These are phyloP conservation scores for Cartodere bifasciata DNA, from an alignment of 2,888 invertebrate species.

Conservation along the genomic window DNA sequence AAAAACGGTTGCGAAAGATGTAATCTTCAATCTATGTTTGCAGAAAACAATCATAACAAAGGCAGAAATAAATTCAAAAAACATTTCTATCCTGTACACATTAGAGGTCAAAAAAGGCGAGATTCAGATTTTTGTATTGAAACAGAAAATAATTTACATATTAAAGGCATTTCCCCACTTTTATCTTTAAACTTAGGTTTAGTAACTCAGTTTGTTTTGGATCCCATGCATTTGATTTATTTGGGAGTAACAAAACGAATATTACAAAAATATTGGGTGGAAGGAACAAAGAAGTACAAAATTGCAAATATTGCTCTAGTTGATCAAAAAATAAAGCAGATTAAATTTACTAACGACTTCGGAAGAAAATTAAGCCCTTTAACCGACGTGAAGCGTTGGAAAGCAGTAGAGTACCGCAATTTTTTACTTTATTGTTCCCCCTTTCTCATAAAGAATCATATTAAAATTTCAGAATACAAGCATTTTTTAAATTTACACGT, in stretches of 20 bases:
- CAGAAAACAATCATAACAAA: too few relatives aligned
- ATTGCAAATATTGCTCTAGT: neutral
- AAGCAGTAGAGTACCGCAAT: constrained; percentile 5
- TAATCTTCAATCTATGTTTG: constrained; percentile 3
- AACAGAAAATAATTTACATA: constrained; percentile 4
- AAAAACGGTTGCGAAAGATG: constrained; percentile 11
- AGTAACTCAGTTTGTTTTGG: constrained; percentile 12
- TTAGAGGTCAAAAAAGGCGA: constrained; percentile 2
- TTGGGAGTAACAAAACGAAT: constrained; percentile 13
- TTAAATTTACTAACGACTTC: constrained; percentile 6
- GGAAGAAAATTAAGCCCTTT: constrained; percentile 5
- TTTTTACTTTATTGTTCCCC: constrained; percentile 7
- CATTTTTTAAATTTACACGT: constrained; percentile 7
- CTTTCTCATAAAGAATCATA: constrained; percentile 4
- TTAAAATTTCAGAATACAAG: constrained; percentile 3
- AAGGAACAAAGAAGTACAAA: constrained; percentile 5
- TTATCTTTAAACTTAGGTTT: constrained; percentile 9
- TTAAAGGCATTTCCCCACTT: constrained; percentile 11
- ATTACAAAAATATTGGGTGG: constrained; percentile 8
- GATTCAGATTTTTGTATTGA: constrained; percentile 7
- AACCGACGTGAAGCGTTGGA: constrained; percentile 6
- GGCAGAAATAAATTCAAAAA: constrained; percentile 8
- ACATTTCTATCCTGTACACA: constrained; percentile 9
- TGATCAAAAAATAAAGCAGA: neutral
- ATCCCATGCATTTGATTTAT: constrained; percentile 14